Conservation (phyloP, 2,888 invertebrate genomes). For the Oligia latruncula region DNA sequence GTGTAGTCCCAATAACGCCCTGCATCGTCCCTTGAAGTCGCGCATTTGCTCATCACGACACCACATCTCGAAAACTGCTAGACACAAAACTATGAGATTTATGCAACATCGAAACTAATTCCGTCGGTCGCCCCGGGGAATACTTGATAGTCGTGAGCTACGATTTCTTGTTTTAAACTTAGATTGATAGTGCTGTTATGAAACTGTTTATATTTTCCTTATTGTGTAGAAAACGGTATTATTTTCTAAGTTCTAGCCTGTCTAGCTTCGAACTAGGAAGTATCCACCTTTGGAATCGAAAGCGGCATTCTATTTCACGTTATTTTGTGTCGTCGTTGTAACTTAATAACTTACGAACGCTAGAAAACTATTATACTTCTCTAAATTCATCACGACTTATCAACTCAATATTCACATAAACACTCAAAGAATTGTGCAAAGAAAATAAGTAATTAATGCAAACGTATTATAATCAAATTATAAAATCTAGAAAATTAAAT, state of each 20-base stretch:
- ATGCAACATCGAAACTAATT: constrained; percentile 70
- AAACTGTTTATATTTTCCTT: constrained; percentile 55
- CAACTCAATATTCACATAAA: constrained; percentile 7
- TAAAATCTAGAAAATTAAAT: constrained; percentile 62
- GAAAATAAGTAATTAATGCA: constrained; percentile 51
- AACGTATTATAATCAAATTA: constrained; percentile 49
- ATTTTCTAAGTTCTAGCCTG: constrained; percentile 6
- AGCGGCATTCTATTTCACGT: neutral
- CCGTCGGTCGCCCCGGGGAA: constrained; percentile 54
- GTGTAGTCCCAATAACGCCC: constrained; percentile 79
- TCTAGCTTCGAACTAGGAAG: constrained; percentile 9
- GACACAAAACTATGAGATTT: constrained; percentile 74
- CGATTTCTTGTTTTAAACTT: constrained; percentile 61
- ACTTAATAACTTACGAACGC: neutral
- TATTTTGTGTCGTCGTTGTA: neutral
- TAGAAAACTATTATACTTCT: neutral
- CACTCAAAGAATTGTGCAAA: constrained; percentile 25
- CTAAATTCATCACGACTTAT: neutral
- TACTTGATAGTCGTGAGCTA: constrained; percentile 62
- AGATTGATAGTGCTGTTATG: constrained; percentile 62
- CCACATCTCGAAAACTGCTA: constrained; percentile 72
- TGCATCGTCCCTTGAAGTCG: constrained; percentile 70
- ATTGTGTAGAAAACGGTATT: constrained; percentile 43
- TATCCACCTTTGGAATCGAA: neutral
- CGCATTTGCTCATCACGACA: constrained; percentile 75